These are phyloP conservation scores for Smutsia gigantea DNA, from an alignment of 2,797 vertebrate genomes.

Conservation along the genomic window DNA sequence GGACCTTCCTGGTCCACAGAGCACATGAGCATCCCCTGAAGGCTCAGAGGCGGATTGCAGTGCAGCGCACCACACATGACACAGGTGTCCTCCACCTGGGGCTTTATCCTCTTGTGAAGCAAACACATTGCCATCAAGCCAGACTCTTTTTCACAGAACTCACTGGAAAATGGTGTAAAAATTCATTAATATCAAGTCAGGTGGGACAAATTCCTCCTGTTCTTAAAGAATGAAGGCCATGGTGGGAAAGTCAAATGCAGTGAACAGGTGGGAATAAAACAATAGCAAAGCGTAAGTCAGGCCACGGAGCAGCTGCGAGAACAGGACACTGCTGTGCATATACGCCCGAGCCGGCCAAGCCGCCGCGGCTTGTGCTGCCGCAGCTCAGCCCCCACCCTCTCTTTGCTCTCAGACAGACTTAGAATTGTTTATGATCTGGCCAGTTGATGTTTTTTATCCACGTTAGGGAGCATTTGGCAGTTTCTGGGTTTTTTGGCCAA, in stretches of 20 bases:
- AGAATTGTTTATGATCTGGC: neutral
- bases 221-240: neutral
- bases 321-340: neutral
- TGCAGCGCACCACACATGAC: too few species aligned
- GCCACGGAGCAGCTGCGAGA: neutral
- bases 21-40: too few species aligned
- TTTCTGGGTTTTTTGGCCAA: neutral
- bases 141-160: neutral
- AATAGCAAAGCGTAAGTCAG: neutral
- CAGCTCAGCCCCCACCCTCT: neutral
- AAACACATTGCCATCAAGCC: neutral
- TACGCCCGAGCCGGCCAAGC: neutral
- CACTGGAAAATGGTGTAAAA: neutral
- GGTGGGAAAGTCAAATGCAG: neutral
- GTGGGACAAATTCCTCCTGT: neutral
- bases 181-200: neutral
- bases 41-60: too few species aligned
- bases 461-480: neutral
- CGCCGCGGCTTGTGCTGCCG: too few species aligned
- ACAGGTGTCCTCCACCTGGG: too few species aligned
- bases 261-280: too few species aligned
- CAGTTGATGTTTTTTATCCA: neutral
- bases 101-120: neutral
- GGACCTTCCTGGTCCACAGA: neutral
- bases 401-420: neutral